Evolutionary conservation across 2,113 vertebrate species (phyloP).

Genomic region (Regulus satrapa): DNA sequence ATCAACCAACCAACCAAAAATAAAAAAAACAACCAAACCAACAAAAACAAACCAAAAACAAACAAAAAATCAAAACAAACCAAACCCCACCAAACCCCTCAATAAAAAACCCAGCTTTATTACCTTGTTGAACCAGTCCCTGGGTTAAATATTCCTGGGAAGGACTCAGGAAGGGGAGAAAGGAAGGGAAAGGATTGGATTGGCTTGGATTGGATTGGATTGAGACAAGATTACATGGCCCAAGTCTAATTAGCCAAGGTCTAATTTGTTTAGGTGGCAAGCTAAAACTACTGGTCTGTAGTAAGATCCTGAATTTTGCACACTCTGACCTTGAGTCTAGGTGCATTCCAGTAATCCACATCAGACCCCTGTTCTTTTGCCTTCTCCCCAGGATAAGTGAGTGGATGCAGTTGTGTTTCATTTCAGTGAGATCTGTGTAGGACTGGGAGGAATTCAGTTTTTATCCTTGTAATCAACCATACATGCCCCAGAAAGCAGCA

Average conservation of each 20-base stretch:
- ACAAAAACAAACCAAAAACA: neutral
- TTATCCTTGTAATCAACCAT: neutral
- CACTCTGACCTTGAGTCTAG: no score
- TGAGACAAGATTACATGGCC: accelerated
- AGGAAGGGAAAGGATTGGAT: neutral
- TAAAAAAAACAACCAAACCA: no score
- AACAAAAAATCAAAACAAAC: accelerated
- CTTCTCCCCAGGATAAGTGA: neutral
- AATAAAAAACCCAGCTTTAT: accelerated
- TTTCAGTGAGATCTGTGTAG: neutral
- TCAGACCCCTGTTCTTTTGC: neutral
- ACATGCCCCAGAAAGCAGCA: neutral
- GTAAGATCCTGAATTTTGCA: neutral
- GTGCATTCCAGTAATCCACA: neutral
- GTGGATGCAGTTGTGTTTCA: neutral
- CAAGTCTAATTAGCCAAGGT: neutral
- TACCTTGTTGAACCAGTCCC: neutral
- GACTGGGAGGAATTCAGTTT: neutral
- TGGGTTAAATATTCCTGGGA: neutral
- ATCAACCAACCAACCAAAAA: no score
- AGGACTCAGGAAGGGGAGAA: neutral
- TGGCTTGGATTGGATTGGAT: no score
- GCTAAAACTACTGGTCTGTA: neutral
- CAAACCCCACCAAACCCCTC: neutral
- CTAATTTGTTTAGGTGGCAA: neutral